These are phyloP conservation scores for Venusia cambrica DNA, from an alignment of 2,888 invertebrate genomes.

Conservation along the genomic window DNA sequence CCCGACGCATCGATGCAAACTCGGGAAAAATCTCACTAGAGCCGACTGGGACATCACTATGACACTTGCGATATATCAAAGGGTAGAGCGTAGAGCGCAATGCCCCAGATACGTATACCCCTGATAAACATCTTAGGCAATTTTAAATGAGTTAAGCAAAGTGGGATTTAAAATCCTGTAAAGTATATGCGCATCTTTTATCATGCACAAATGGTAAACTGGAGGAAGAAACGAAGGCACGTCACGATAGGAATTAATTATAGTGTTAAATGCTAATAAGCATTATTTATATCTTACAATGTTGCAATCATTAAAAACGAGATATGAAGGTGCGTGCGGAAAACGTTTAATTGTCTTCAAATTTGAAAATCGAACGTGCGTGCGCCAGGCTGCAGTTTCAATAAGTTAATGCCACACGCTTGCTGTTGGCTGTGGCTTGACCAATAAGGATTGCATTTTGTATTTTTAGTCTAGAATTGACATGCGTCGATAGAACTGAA, in stretches of 20 bases:
- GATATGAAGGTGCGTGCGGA: slow-evolving; percentile 24
- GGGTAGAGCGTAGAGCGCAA: slow-evolving; percentile 6
- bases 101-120: slow-evolving; percentile 5
- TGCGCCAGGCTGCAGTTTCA: slow-evolving; percentile 23
- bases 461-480: slow-evolving; percentile 15
- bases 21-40: slow-evolving; percentile 13
- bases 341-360: slow-evolving; percentile 26
- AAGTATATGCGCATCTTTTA: not conserved
- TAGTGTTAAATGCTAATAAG: slow-evolving; percentile 1
- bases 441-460: slow-evolving; percentile 17
- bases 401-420: too few relatives aligned
- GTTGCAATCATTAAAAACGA: slow-evolving; percentile 14
- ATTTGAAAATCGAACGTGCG: slow-evolving; percentile 29
- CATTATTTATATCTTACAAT: slow-evolving; percentile 10
- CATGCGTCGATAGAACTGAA: too few relatives aligned
- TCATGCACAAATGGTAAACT: slow-evolving; percentile 5
- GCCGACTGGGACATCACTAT: too few relatives aligned
- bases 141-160: too few relatives aligned
- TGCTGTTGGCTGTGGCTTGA: too few relatives aligned
- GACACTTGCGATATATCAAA: slow-evolving; percentile 7
- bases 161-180: slow-evolving; percentile 1
- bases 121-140: too few relatives aligned
- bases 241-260: slow-evolving; percentile 5
- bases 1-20: slow-evolving; percentile 30
- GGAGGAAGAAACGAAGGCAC: slow-evolving; percentile 2